These are phyloP conservation scores for Drosophila jambulina DNA, from an alignment of 1,140 invertebrate genomes.

Conservation along the genomic window DNA sequence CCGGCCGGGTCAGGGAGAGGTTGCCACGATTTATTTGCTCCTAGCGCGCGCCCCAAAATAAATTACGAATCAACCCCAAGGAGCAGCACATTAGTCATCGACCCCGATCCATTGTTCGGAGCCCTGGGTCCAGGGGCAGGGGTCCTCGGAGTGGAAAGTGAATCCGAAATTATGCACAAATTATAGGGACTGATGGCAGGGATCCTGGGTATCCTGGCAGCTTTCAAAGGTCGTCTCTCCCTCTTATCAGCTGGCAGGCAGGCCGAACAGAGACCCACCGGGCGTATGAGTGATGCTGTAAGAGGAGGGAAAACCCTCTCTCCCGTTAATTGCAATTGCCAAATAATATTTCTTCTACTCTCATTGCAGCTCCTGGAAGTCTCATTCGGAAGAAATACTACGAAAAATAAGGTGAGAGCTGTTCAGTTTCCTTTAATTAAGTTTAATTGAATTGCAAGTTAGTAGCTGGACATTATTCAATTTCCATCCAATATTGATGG, in stretches of 20 bases:
- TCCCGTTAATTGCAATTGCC: conserved; percentile 5
- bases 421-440: background rate
- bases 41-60: conserved; percentile 39
- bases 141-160: conserved; percentile 7
- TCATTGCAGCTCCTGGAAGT: conserved; percentile 11
- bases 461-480: background rate
- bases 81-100: conserved; percentile 57
- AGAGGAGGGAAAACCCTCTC: background rate
- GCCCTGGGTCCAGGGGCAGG: background rate
- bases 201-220: background rate
- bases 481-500: too few species aligned
- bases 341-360: background rate
- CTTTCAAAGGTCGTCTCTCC: background rate
- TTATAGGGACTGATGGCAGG: conserved; percentile 1
- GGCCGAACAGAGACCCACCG: background rate
- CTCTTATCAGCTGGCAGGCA: conserved; percentile 42
- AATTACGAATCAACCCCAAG: conserved; percentile 56
- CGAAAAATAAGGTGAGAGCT: background rate
- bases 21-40: conserved; percentile 56
- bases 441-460: background rate
- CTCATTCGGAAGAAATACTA: background rate
- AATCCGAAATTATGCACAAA: conserved; percentile 58
- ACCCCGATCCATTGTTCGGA: conserved; percentile 22
- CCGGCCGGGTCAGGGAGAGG: background rate
- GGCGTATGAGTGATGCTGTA: conserved; percentile 49